A percentile compares a stretch with the other conserved stretches of the same genome.
phyloP scores from a whole-genome alignment of 2,113 vertebrate genomes.

The Menura novaehollandiae region DNA sequence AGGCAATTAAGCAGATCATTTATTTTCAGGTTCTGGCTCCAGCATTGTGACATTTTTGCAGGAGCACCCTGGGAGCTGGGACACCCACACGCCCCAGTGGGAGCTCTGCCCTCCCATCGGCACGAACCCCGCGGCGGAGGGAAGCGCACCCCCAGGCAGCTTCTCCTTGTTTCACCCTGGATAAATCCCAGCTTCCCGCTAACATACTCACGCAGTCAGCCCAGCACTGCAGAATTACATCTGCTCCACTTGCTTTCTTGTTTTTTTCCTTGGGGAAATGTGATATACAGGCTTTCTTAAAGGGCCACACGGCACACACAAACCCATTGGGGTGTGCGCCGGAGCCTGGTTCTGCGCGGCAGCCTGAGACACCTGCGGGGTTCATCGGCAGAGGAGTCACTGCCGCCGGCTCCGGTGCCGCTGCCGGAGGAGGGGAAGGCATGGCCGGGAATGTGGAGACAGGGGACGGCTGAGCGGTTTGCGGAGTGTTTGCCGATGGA shows the following conservation, averaged over 20 bases:
- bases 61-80: not conserved
- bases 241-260: not conserved
- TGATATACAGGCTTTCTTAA: not conserved
- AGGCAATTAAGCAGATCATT: not conserved
- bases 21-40: not conserved
- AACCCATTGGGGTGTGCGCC: rapidly evolving
- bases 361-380: rapidly evolving
- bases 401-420: rapidly evolving
- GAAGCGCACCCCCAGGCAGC: not conserved
- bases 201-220: not conserved
- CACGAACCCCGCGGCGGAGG: not conserved
- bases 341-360: rapidly evolving
- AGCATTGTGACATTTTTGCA: not conserved
- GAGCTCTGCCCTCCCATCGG: not conserved
- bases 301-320: not conserved
- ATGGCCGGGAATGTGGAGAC: rapidly evolving
- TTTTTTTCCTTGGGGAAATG: not conserved
- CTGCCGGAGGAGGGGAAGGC: not conserved
- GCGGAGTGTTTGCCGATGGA: rapidly evolving
- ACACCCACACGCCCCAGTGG: not conserved
- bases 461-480: rapidly evolving
- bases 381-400: rapidly evolving
- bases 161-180: not conserved
- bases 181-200: not conserved
- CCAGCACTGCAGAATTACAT: not conserved